Base-by-base conservation (phyloP, 2,888 invertebrate genomes). In the Synanthedon tipuliformis region DNA sequence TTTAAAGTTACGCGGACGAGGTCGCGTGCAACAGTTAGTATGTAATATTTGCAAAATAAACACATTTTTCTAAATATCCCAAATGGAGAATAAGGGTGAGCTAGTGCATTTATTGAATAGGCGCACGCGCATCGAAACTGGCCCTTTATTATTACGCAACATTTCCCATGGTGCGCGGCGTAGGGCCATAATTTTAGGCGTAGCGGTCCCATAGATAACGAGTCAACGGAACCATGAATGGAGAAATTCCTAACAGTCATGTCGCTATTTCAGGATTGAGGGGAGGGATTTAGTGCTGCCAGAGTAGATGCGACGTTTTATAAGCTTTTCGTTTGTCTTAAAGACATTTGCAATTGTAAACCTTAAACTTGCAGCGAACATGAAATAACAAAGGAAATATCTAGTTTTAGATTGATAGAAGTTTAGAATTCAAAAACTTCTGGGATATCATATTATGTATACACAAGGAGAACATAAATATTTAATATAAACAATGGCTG, bases 231-330 rank as follows among this genome's bases (percentile, higher is more conserved):
- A 61, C 63, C 61, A 62, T 71, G 73, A 74, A 73, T 72, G 69
- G 60, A 59, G 60, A 63, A 65, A 75, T 72, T 75, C 69, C 69
- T 65, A 65, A 66, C 68, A 66, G 68, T 68, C 67, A 64, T 61
- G 66, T 66, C 63, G 60, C 65, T 66, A 68, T 68, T 75, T 65
- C 58, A 65, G 66, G 62, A 55, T 50, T 49, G 49, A 16, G 49
- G 23, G 23, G 16, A 11, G 15, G 16, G 16, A 13, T n/a, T n/a
- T n/a, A n/a, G n/a, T 45, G 45, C 12, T n/a, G 45, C 45, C 8
- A 15, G 45, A 45, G 15, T 45, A 15, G 45, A 12, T 45, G 45
- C 13, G 12, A 45, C 45, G 45, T 7, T 45, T 45, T 45, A 45
- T 15, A 15, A 34, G 10, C 45, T n/a, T 13, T 45, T n/a, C 45